Evolutionary conservation across 2,113 vertebrate species (phyloP).

Genomic region (Steatornis caripensis): DNA sequence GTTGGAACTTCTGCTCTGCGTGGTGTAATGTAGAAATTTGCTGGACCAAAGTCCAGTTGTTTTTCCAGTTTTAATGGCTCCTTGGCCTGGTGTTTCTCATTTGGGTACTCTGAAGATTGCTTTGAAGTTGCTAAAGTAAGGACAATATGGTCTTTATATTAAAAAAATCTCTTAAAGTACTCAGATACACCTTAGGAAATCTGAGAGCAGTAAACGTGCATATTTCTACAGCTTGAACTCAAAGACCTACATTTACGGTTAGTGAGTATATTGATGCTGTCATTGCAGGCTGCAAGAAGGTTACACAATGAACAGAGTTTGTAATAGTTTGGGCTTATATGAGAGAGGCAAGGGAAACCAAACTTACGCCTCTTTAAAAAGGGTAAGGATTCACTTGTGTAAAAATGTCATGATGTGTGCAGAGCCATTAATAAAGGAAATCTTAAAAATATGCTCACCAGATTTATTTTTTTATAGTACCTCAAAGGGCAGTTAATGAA

Average conservation of each 20-base stretch:
- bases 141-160: not conserved
- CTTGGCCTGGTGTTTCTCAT: not conserved
- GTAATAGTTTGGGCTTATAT: not conserved
- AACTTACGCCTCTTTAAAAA: not conserved
- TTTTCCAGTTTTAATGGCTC: not conserved
- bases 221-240: not conserved
- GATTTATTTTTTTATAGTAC: not conserved
- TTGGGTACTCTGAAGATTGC: not conserved
- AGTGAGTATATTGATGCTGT: not conserved
- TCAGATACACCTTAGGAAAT: not conserved
- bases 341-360: not conserved
- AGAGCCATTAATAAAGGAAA: not conserved
- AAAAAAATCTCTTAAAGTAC: not conserved
- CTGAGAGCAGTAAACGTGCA: not conserved
- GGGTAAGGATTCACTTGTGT: not conserved
- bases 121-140: not conserved
- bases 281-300: not conserved
- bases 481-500: not conserved
- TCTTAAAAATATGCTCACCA: not conserved
- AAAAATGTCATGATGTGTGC: not conserved
- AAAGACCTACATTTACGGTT: not conserved
- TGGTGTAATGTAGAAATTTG: not conserved
- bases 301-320: not conserved
- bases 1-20: not conserved
- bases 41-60: not conserved